Conservation (phyloP, 2,888 invertebrate species). For the Aplocera efformata region DNA sequence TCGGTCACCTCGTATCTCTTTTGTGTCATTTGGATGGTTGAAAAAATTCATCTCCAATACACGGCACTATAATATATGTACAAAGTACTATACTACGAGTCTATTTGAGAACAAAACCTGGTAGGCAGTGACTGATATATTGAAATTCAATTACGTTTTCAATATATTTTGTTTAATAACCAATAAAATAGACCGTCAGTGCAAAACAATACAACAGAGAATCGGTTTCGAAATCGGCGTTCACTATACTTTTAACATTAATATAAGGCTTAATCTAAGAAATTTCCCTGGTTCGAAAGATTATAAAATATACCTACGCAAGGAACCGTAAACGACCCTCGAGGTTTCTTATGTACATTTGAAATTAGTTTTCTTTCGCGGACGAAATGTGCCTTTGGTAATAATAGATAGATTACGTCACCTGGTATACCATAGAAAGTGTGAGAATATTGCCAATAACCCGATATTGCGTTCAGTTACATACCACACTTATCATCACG, state of each 20-base stretch:
- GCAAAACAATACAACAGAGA: too few relatives aligned
- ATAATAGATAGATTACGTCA: slow-evolving; percentile 34
- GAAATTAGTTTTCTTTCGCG: slow-evolving; percentile 57
- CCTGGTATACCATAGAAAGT: slow-evolving; percentile 38
- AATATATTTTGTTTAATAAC: too few relatives aligned
- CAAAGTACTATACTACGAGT: background rate
- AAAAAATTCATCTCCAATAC: slow-evolving; percentile 11
- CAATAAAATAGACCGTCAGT: too few relatives aligned
- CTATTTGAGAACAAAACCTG: background rate
- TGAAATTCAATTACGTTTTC: too few relatives aligned
- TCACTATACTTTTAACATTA: background rate
- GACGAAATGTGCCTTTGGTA: slow-evolving; percentile 14
- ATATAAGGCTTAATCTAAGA: too few relatives aligned
- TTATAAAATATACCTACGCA: too few relatives aligned
- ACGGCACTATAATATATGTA: background rate
- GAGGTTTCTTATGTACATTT: slow-evolving; percentile 33
- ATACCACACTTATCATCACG: slow-evolving; percentile 30
- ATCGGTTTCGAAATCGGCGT: background rate
- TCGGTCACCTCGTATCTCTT: slow-evolving; percentile 9
- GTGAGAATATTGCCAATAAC: slow-evolving; percentile 36
- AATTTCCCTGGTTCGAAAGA: too few relatives aligned
- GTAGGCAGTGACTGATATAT: background rate
- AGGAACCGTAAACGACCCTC: background rate
- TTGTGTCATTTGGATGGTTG: slow-evolving; percentile 11
- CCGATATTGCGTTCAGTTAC: slow-evolving; percentile 29